Base-by-base conservation (phyloP, 2,888 invertebrate genomes). In the Eucera pruinosa region DNA sequence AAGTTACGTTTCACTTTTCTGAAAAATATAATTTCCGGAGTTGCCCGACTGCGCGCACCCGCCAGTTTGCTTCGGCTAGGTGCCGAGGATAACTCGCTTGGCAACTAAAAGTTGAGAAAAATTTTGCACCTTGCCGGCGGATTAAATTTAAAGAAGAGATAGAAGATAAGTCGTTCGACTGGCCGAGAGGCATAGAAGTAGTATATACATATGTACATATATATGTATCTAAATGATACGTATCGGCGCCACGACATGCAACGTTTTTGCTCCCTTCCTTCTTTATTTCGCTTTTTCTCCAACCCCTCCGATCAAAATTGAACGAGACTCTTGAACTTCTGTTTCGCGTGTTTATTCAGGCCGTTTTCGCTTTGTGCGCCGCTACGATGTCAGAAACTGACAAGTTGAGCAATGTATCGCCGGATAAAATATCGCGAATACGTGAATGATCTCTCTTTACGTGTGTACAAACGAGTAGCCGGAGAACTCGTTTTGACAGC, bases 371-470 rank as follows among this genome's bases (percentile, higher is more conserved):
- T 74, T 71, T 57, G 52, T 41, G 65, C 65, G 27, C 27, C 52
- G 41, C 41, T 33, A 41, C 65, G 33, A 73, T 23, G 73, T 71
- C 71, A 74, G 55, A 36, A 62, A 71, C 73, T 57, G 72, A n/a
- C 71, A 70, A 33, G 23, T 52, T 25, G n/a, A 27, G 62, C 64
- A 25, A 72, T 65, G 65, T 47, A 58, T 65, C 58, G 65, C n/a
- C 72, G 25, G 52, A 45, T 65, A 75, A 73, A 75, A 75, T 75
- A 73, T 75, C 54, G 47, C 47, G 73, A 41, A 65, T 48, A 74
- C 73, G 65, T 20, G 64, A 57, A 71, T 45, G 36, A 43, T 27
- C 41, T 33, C 23, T n/a, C n/a, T 30, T 36, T 7, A 25, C 18
- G 33, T n/a, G 55, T 47, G 33, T 30, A 45, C 36, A 9, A 33